Evolutionary conservation across 1,140 invertebrate genomes (phyloP).

Genomic region (Procambarus clarkii): DNA sequence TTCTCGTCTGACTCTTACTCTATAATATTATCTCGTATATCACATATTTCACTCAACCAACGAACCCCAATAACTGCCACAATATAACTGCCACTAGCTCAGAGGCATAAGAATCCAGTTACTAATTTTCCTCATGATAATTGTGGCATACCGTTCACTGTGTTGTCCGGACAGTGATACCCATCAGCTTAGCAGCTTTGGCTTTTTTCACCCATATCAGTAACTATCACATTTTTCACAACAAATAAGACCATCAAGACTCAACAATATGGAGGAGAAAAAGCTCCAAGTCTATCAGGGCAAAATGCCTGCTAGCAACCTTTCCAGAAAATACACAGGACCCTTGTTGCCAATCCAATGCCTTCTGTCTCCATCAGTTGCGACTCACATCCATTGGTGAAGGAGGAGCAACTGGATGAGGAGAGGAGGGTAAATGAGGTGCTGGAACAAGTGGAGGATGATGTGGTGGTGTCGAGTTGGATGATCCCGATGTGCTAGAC

Average conservation of each 20-base stretch:
- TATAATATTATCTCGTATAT: slow-evolving; percentile 34
- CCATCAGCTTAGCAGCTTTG: background rate
- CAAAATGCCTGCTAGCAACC: slow-evolving; percentile 43
- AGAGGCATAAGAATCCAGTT: background rate
- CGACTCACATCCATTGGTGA: slow-evolving; percentile 71
- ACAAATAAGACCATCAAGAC: slow-evolving; percentile 28
- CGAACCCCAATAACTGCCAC: background rate
- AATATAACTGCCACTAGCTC: slow-evolving; percentile 3
- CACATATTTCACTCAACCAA: slow-evolving; percentile 29
- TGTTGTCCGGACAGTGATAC: background rate
- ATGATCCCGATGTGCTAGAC: slow-evolving; percentile 34
- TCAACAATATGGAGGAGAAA: slow-evolving; percentile 20
- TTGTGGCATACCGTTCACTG: slow-evolving; percentile 14
- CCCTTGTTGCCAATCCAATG: background rate
- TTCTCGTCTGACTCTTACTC: background rate
- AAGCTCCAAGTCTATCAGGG: slow-evolving; percentile 34
- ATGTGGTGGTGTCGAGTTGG: slow-evolving; percentile 28
- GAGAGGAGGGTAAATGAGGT: slow-evolving; percentile 48
- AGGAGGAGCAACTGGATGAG: slow-evolving; percentile 69
- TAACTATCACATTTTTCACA: slow-evolving; percentile 56
- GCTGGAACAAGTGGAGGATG: slow-evolving; percentile 45
- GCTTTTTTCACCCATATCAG: background rate
- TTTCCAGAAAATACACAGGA: slow-evolving; percentile 7
- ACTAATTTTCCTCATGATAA: background rate
- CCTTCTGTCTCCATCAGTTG: slow-evolving; percentile 51